A percentile compares a stretch with the other conserved stretches of the same genome.
Conservation (phyloP, 2,797 vertebrate genomes). For the Geotrypetes seraphini region DNA sequence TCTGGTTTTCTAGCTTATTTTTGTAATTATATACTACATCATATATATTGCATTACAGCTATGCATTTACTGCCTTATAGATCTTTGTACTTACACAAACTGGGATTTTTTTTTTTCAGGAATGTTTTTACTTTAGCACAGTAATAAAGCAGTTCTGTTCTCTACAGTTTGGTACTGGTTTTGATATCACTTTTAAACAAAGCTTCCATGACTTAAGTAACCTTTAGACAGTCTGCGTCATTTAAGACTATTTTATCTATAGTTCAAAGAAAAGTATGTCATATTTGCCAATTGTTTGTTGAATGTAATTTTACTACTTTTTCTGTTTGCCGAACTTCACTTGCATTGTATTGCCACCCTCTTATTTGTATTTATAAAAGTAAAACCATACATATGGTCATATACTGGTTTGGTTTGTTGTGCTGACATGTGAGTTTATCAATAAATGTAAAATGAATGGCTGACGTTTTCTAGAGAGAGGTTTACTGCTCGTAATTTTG, state of each 20-base stretch:
- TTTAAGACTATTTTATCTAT: conserved; percentile 25
- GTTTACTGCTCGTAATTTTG: too few relatives aligned
- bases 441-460: conserved; percentile 55
- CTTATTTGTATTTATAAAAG: conserved; percentile 66
- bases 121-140: conserved; percentile 35
- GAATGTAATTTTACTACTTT: conserved; percentile 54
- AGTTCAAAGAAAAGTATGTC: conserved; percentile 28
- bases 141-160: conserved; percentile 23
- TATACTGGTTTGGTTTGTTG: conserved; percentile 56
- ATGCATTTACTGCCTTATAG: conserved; percentile 48
- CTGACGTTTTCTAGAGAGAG: conserved; percentile 19
- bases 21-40: conserved; percentile 51
- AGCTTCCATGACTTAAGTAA: conserved; percentile 22
- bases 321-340: conserved; percentile 54
- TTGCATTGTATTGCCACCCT: conserved; percentile 56
- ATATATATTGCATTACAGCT: conserved; percentile 49
- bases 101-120: conserved; percentile 36
- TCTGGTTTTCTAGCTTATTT: conserved; percentile 32
- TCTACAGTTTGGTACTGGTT: conserved; percentile 23
- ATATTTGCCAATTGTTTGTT: conserved; percentile 47
- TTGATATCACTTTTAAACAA: conserved; percentile 24
- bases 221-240: conserved; percentile 13
- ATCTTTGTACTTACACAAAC: conserved; percentile 40
- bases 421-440: conserved; percentile 60
- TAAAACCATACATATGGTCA: conserved; percentile 49